Percentiles rank a stretch among this genome's conserved stretches.
Conservation (phyloP, 2,113 vertebrate species). For the Cochlearius cochlearius region DNA sequence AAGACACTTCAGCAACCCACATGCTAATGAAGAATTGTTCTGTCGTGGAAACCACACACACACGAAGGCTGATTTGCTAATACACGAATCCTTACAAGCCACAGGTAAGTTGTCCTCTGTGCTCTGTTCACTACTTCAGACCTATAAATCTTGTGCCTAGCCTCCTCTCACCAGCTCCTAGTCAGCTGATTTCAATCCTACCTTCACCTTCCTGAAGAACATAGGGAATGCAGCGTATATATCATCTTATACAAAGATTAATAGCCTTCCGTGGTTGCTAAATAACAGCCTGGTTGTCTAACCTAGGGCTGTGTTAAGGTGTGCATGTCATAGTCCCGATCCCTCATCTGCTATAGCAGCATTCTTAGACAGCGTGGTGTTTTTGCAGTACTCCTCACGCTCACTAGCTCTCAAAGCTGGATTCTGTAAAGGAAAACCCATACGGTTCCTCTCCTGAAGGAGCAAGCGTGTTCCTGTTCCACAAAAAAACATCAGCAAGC, state of each 20-base stretch:
- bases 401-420: background rate
- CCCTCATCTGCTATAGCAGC: background rate
- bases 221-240: background rate
- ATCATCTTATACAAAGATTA: background rate
- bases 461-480: background rate
- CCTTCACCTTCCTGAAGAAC: constrained; percentile 1
- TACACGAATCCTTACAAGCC: background rate
- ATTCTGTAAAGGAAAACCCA: background rate
- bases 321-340: background rate
- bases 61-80: background rate
- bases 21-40: background rate
- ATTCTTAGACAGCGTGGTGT: background rate
- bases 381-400: fast-evolving
- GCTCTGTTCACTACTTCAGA: background rate
- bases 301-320: background rate
- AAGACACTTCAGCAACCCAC: background rate
- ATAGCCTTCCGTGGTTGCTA: background rate
- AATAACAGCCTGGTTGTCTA: background rate
- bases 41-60: background rate
- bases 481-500: background rate
- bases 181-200: background rate
- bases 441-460: background rate
- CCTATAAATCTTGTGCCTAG: background rate
- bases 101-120: background rate
- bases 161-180: background rate